Conservation (phyloP, 2,888 invertebrate species). For the Seladonia tumulorum region DNA sequence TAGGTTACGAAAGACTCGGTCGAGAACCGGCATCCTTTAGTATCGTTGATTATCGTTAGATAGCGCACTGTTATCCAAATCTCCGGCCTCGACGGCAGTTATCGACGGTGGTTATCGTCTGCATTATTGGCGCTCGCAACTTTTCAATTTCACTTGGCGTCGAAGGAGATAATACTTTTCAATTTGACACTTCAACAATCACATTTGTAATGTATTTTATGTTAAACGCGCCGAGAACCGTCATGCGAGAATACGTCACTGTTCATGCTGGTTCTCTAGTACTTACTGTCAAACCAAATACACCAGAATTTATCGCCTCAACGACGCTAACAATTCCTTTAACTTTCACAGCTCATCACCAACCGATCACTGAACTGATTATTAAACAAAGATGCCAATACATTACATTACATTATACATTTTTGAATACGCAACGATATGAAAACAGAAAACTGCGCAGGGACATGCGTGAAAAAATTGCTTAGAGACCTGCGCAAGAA, state of each 20-base stretch:
- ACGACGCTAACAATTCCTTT: neutral
- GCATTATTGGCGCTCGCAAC: neutral
- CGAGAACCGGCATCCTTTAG: constrained; percentile 54
- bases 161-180: neutral
- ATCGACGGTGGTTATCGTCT: neutral
- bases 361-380: neutral
- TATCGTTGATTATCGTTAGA: constrained; percentile 36
- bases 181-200: neutral
- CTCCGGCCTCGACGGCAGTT: neutral
- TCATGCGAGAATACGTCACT: neutral
- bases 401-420: no score
- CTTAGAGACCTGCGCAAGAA: neutral
- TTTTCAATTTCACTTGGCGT: neutral
- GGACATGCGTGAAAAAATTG: neutral
- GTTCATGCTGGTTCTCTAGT: neutral
- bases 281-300: neutral
- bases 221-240: neutral
- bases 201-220: neutral
- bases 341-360: neutral
- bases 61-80: constrained; percentile 31
- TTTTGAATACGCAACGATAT: neutral
- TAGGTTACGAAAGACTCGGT: constrained; percentile 76
- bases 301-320: neutral
- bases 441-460: neutral
- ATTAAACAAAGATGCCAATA: neutral